Evolutionary conservation across 2,113 vertebrate species (phyloP), one percentile per base, ranked within the genome.

Genomic region (Chloropsis cyanopogon): DNA sequence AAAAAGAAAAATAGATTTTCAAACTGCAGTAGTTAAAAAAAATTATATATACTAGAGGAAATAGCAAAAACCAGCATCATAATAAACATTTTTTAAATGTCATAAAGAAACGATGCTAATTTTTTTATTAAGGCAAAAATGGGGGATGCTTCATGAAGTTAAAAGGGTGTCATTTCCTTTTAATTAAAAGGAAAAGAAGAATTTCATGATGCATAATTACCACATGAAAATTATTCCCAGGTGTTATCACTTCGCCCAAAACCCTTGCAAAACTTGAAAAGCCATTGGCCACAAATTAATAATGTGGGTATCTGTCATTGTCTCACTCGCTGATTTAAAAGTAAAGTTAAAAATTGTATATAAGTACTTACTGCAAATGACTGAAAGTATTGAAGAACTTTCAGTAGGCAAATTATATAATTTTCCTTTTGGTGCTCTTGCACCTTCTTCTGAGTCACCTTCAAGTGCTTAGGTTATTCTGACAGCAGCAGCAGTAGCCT

Each of bases 401-500:
- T 53, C 49, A 52, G 52, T 22, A 41, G 71, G 22, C 22, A 57
- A 68, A 41, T 52, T 52, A 50, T 64, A 82, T 3, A 33, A 44
- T 83, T 94, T 76, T 88, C 13, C 28, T 82, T 73, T 47, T 41
- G 3, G 41, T 60, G 49, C 25, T 64, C 56, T 77, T 2, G 2
- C 57, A 82, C 37, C 82, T 94, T 88, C 50, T 70, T 90, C 75
- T 59, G 56, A 92, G 66, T 92, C 91, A 91, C 91, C 77, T 92
- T 91, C 77, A 93, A 93, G n/a, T 76, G 61, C 73, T 96, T 96
- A 93, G 77, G 37, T 91, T 89, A 68, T 65, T 91, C 86, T 1
- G 12, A 79, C 44, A 82, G 83, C 52, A 60, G 52, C 69, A 68
- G 49, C 77, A 49, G 89, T 92, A 92, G 95, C 84, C 81, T 90